A percentile compares a stretch with the other conserved stretches of the same genome.
phyloP scores from a whole-genome alignment of 2,113 vertebrate species.

The Halichoerus grypus region DNA sequence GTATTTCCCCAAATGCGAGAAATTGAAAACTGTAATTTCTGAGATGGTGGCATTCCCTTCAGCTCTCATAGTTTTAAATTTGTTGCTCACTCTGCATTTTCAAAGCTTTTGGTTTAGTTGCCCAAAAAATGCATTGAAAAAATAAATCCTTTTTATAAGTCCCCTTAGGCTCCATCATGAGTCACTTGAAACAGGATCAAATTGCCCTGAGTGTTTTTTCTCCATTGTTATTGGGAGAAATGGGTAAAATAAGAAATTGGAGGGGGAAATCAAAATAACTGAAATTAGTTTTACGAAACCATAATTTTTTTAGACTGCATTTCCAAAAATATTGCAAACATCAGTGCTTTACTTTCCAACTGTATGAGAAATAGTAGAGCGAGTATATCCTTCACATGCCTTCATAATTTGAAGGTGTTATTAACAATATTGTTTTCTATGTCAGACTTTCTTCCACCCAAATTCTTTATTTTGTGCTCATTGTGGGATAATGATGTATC shows the following conservation, averaged over 20 bases:
- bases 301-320: conserved; percentile 22
- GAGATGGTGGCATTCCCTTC: conserved; percentile 16
- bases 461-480: conserved; percentile 12
- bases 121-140: conserved; percentile 56
- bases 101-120: conserved; percentile 56
- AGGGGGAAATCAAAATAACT: conserved; percentile 3
- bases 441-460: neutral
- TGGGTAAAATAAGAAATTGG: conserved; percentile 48
- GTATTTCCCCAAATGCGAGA: neutral
- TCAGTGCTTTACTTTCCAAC: neutral
- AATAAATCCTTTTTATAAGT: conserved; percentile 59
- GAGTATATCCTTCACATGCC: neutral
- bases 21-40: conserved; percentile 37
- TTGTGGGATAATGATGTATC: neutral
- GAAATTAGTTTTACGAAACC: conserved; percentile 34
- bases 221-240: conserved; percentile 52
- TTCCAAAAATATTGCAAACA: neutral
- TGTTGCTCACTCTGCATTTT: conserved; percentile 60
- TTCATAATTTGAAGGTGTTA: conserved; percentile 37
- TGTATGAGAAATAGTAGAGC: neutral
- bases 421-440: neutral
- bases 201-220: conserved; percentile 65
- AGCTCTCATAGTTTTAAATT: conserved; percentile 8
- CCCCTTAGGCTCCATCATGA: conserved; percentile 16
- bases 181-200: conserved; percentile 65